Percentiles rank a stretch among this genome's conserved stretches.
phyloP scores from a whole-genome alignment of 2,113 vertebrate genomes.

The Typhlomys cinereus region DNA sequence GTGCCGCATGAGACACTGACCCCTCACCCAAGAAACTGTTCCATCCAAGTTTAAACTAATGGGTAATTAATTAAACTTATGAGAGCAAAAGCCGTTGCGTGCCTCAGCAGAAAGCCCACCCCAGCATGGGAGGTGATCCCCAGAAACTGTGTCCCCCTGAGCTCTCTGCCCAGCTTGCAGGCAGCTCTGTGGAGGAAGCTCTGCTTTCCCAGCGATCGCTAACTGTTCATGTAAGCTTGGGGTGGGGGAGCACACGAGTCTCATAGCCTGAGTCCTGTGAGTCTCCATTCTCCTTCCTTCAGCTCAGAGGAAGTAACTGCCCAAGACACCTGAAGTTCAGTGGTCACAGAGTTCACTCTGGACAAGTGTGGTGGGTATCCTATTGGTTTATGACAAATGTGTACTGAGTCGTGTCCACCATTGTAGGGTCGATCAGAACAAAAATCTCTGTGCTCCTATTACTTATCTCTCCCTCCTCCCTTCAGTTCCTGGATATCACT shows the following conservation, averaged over 20 bases:
- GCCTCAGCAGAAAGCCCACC: background rate
- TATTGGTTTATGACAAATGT: background rate
- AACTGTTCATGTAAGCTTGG: background rate
- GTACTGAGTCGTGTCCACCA: background rate
- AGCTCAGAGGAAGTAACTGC: background rate
- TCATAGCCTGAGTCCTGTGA: too few species aligned
- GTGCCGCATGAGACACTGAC: background rate
- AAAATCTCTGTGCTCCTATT: background rate
- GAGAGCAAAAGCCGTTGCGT: background rate
- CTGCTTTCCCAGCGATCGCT: background rate
- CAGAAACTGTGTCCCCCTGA: too few species aligned
- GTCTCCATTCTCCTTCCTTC: background rate
- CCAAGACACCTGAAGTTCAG: background rate
- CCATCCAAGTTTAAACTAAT: background rate
- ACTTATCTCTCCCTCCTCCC: rapidly evolving
- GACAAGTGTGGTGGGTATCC: background rate
- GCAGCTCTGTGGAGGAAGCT: background rate
- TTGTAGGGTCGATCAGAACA: too few species aligned
- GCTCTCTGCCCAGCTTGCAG: background rate
- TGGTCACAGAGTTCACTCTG: background rate
- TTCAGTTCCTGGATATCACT: background rate
- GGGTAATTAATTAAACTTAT: too few species aligned
- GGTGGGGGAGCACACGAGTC: background rate
- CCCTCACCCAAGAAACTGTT: background rate
- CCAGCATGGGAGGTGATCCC: too few species aligned